Conservation (phyloP, 2,888 invertebrate species). For the Hoplodrina ambigua region DNA sequence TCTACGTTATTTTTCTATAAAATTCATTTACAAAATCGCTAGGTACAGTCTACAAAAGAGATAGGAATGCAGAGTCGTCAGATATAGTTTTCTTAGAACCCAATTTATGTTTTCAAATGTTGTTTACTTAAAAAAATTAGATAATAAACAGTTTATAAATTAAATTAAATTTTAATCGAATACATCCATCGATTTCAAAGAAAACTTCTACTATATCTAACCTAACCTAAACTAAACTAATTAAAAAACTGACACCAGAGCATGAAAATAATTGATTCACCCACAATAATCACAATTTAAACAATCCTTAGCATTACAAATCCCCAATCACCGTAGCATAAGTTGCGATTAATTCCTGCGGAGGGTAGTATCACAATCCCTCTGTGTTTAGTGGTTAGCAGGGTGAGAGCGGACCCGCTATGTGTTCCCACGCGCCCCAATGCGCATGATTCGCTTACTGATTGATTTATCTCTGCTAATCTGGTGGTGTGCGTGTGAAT, state of each 20-base stretch:
- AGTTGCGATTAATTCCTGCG: constrained; percentile 59
- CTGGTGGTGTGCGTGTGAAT: constrained; percentile 38
- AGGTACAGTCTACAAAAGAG: too few relatives aligned
- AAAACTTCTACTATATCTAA: too few relatives aligned
- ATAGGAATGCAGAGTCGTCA: too few relatives aligned
- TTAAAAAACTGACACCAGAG: neutral
- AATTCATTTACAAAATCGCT: too few relatives aligned
- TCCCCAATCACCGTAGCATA: constrained; percentile 55
- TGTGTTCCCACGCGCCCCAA: constrained; percentile 74
- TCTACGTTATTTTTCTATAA: too few relatives aligned
- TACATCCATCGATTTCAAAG: too few relatives aligned
- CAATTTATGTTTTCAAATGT: too few relatives aligned
- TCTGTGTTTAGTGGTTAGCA: constrained; percentile 19
- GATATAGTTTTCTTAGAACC: too few relatives aligned
- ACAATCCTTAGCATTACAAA: constrained; percentile 34
- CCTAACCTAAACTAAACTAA: too few relatives aligned
- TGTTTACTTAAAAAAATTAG: too few relatives aligned
- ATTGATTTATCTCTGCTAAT: constrained; percentile 64
- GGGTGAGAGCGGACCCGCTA: constrained; percentile 57
- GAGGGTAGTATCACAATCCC: constrained; percentile 49
- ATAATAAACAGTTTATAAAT: too few relatives aligned
- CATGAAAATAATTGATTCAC: constrained; percentile 10
- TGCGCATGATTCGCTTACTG: constrained; percentile 45
- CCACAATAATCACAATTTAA: constrained; percentile 31
- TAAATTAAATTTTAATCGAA: too few relatives aligned